A percentile compares a stretch with the other conserved stretches of the same genome.
Conservation (phyloP, 2,888 invertebrate species). For the Standfussiana lucernea region DNA sequence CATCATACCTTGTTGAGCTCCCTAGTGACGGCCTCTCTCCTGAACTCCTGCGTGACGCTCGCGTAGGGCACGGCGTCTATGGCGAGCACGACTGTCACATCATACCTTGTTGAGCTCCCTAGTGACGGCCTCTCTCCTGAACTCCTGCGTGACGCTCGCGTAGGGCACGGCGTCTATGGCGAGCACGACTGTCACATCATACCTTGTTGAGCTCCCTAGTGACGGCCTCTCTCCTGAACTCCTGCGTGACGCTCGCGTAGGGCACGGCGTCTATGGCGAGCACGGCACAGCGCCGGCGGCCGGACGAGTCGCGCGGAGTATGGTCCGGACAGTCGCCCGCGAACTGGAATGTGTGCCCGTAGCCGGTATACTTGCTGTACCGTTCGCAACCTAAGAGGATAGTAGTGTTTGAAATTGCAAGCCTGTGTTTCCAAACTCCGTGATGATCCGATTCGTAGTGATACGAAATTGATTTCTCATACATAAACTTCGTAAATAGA, state of each 20-base stretch:
- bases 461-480: not conserved
- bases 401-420: not conserved
- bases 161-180: too few species aligned
- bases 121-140: too few species aligned
- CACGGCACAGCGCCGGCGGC: slow-evolving; percentile 93
- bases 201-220: slow-evolving; percentile 97
- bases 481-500: not conserved
- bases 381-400: slow-evolving; percentile 92
- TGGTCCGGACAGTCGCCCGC: slow-evolving; percentile 93
- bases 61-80: too few species aligned
- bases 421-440: not conserved
- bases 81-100: too few species aligned
- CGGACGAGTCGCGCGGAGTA: slow-evolving; percentile 93
- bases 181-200: not conserved
- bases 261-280: slow-evolving; percentile 97
- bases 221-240: slow-evolving; percentile 91
- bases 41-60: too few species aligned
- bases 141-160: too few species aligned
- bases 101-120: too few species aligned
- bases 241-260: slow-evolving; percentile 89
- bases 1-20: too few species aligned
- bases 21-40: too few species aligned
- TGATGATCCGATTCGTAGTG: not conserved
- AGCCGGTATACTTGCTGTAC: slow-evolving; percentile 95
- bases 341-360: slow-evolving; percentile 95